Conservation (phyloP, 2,113 vertebrate genomes). For the Azemiops feae region DNA sequence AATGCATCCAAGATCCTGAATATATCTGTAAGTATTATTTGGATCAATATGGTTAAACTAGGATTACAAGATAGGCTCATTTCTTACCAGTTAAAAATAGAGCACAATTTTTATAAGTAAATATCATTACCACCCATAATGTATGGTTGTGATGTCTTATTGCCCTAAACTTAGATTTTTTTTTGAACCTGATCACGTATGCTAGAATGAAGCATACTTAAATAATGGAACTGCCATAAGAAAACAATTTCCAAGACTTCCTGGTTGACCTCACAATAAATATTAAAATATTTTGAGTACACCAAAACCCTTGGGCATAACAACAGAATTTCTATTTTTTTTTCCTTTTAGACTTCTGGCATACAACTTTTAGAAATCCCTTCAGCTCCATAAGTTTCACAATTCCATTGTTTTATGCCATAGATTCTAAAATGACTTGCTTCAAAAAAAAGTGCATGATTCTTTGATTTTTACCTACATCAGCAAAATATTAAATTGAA, state of each 20-base stretch:
- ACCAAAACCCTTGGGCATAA: not conserved
- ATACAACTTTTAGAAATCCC: not conserved
- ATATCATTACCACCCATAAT: not conserved
- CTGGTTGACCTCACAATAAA: not conserved
- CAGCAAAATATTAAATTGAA: not conserved
- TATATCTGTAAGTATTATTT: not conserved
- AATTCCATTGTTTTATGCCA: not conserved
- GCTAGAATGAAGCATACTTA: not conserved
- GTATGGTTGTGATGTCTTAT: not conserved
- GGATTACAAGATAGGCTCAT: not conserved
- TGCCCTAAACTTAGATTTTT: not conserved
- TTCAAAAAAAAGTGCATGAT: not conserved
- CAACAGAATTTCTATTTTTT: not conserved
- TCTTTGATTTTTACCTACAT: not conserved
- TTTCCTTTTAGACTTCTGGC: not conserved
- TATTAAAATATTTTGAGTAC: not conserved
- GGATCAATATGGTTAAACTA: not conserved
- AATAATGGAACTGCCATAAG: not conserved
- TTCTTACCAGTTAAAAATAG: not conserved
- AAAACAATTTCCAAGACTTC: not conserved
- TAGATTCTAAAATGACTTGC: not conserved
- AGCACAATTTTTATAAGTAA: not conserved
- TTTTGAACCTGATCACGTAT: not conserved
- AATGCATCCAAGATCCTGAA: not conserved
- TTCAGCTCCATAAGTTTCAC: not conserved